Evolutionary conservation across 1,140 invertebrate species (phyloP), one percentile per base, ranked within the genome.

Genomic region (Pogonus chalceus): DNA sequence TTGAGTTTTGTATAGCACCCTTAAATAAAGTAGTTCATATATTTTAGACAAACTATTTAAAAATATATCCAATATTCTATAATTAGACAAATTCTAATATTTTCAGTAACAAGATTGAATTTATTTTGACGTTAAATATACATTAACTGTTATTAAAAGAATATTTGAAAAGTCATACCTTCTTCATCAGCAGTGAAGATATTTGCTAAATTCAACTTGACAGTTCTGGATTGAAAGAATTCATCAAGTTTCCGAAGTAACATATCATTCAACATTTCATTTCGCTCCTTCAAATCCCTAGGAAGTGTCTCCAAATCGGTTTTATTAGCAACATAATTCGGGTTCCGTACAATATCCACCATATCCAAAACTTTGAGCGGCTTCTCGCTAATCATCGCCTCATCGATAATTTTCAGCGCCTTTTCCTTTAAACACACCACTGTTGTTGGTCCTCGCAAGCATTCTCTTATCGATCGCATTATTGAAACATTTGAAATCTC

Each of bases 281-380:
- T 66, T 37, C 63, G 59, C 35, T 56, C 58, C 3, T 51, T 52
- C 20, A 55, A 20, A 54, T 66, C 62, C 49, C 56, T 52, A 24
- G 62, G 56, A 12, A 64, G 31, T 16, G 26, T 23, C 20, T 62
- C 48, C 12, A 58, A 51, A 49, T 49, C 16, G 37, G 48, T 49
- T 43, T 63, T 56, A 24, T 68, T 62, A 18, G 57, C 22, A 10
- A 58, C 26, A 54, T 61, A 69, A n/a, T 65, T 56, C 2, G 61
- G 67, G 62, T 76, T 74, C 35, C 61, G 73, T 2, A 73, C 77
- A 23, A 83, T 71, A 2, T 72, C 72, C n/a, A 82, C 60, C 21
- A 65, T 77, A 49, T 80, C 78, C 57, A 73, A 77, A 31, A 80
- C 62, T 16, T 69, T 68, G 61, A 80, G 78, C 16, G 79, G 75